Evolutionary conservation across 2,888 invertebrate species (phyloP).

Genomic region (Agonum fuliginosum): DNA sequence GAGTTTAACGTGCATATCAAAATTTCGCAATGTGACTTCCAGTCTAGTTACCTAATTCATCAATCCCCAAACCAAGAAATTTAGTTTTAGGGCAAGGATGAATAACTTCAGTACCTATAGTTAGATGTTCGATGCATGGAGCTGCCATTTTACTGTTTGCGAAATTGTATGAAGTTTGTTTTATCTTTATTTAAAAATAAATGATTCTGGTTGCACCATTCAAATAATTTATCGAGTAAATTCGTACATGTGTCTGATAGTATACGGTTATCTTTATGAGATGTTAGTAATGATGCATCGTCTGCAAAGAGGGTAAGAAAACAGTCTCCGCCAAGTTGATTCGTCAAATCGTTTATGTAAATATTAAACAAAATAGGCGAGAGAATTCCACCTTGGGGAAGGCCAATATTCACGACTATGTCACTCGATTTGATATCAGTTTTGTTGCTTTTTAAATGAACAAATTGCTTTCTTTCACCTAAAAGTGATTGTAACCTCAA

Average conservation of each 20-base stretch:
- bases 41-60: neutral
- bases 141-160: neutral
- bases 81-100: neutral
- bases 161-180: neutral
- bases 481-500: neutral
- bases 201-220: too few species aligned
- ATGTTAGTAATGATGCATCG: neutral
- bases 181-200: too few species aligned
- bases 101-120: neutral
- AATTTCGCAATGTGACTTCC: neutral
- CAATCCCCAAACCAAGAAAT: neutral
- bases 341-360: neutral
- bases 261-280: too few species aligned
- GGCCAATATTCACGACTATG: neutral
- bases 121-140: neutral
- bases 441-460: neutral
- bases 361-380: neutral
- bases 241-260: too few species aligned
- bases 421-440: neutral
- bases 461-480: neutral
- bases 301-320: neutral
- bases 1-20: neutral
- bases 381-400: neutral
- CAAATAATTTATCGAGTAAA: too few species aligned
- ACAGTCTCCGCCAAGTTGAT: neutral